A percentile compares a stretch with the other conserved stretches of the same genome.
Evolutionary conservation across 2,113 vertebrate species (phyloP).

Genomic region (Choloepus hoffmanni): DNA sequence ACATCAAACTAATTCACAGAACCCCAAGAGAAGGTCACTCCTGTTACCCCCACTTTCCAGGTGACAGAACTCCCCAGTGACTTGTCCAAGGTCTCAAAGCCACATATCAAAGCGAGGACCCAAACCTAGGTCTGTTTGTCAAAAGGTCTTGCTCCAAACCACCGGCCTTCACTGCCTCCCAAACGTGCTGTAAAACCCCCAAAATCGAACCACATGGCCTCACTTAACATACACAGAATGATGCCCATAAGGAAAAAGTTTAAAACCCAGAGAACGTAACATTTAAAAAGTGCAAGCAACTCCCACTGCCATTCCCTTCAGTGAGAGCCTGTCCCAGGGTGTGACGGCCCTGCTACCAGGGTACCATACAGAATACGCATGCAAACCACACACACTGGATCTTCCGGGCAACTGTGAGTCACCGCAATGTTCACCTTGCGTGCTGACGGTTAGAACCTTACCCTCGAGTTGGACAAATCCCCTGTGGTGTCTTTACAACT

Average conservation of each 20-base stretch:
- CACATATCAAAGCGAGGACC: not conserved
- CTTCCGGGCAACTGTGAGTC: not conserved
- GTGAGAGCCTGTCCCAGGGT: not conserved
- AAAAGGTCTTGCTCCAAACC: not conserved
- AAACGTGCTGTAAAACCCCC: not conserved
- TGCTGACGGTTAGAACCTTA: not conserved
- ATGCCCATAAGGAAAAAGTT: not conserved
- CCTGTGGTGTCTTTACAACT: not conserved
- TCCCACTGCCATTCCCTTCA: not conserved
- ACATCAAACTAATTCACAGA: fast-evolving
- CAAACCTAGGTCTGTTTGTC: not conserved
- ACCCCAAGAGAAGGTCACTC: not conserved
- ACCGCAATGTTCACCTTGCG: not conserved
- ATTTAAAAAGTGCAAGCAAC: not conserved
- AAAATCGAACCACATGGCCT: not conserved
- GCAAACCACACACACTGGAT: not conserved
- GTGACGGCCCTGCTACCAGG: not conserved
- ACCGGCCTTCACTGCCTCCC: not conserved
- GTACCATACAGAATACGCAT: not conserved
- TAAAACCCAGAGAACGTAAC: not conserved
- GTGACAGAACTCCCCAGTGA: not conserved
- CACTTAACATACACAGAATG: not conserved
- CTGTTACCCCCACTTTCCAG: not conserved
- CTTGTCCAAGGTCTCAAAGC: not conserved
- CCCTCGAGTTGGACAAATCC: not conserved